Evolutionary conservation across 2,797 vertebrate species (phyloP).

Genomic region (Mastacembelus armatus): DNA sequence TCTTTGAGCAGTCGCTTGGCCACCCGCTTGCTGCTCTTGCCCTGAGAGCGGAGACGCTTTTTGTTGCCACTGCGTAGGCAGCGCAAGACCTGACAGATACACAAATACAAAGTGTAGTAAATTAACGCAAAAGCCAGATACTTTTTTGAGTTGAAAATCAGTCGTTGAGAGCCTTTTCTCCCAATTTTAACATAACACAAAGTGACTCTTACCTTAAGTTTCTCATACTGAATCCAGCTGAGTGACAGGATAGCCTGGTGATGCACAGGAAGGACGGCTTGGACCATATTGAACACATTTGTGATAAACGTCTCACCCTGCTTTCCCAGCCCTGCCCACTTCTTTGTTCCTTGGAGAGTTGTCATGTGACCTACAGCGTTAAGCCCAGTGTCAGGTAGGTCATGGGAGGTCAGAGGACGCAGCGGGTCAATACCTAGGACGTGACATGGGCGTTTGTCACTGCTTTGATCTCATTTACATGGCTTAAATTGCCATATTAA

Average conservation of each 20-base stretch:
- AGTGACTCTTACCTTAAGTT: conserved; percentile 86
- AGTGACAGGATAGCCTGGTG: conserved; percentile 84
- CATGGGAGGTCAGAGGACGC: conserved; percentile 82
- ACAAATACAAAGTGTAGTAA: conserved; percentile 3
- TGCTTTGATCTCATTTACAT: background rate
- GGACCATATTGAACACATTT: conserved; percentile 84
- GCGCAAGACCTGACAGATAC: conserved; percentile 82
- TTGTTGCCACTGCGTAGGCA: conserved; percentile 86
- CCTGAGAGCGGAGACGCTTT: conserved; percentile 89
- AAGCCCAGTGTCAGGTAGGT: conserved; percentile 79
- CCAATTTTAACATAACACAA: background rate
- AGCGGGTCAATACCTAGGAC: conserved; percentile 68
- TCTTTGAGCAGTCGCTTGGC: conserved; percentile 96
- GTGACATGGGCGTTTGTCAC: background rate
- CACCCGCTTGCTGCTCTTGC: conserved; percentile 91
- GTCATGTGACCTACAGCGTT: conserved; percentile 88
- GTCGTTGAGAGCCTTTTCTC: background rate
- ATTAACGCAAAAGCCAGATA: background rate
- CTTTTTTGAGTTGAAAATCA: background rate
- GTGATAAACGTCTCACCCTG: conserved; percentile 92
- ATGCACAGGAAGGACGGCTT: conserved; percentile 81
- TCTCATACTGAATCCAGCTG: conserved; percentile 92
- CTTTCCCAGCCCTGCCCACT: conserved; percentile 83
- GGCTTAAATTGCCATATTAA: background rate
- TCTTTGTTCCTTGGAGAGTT: conserved; percentile 75